Conservation (phyloP, 2,888 invertebrate genomes). For the Cryptops parisi region DNA sequence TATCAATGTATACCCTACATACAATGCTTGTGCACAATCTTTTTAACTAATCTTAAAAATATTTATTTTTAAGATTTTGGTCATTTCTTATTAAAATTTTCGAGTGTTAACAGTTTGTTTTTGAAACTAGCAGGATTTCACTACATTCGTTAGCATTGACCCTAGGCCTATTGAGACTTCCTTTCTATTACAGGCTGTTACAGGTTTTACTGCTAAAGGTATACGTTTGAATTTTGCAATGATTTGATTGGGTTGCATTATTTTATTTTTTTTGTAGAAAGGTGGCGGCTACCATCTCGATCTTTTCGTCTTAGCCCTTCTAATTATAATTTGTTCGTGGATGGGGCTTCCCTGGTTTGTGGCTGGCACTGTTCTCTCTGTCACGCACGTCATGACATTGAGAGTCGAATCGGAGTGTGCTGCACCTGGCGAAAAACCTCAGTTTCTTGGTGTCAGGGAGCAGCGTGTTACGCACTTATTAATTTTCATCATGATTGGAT, state of each 20-base stretch:
- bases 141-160: too few relatives aligned
- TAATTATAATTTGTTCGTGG: slow-evolving; percentile 76
- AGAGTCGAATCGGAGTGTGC: slow-evolving; percentile 91
- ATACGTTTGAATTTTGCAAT: too few relatives aligned
- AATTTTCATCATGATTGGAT: slow-evolving; percentile 85
- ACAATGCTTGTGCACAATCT: too few relatives aligned
- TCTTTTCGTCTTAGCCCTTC: slow-evolving; percentile 68
- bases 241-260: neutral
- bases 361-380: slow-evolving; percentile 92
- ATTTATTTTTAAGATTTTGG: too few relatives aligned
- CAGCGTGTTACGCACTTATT: slow-evolving; percentile 84
- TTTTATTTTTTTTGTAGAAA: slow-evolving; percentile 42
- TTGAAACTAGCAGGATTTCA: too few relatives aligned
- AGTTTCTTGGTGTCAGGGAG: slow-evolving; percentile 83
- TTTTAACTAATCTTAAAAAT: too few relatives aligned
- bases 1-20: too few relatives aligned
- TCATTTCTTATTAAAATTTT: too few relatives aligned
- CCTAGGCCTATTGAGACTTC: too few relatives aligned
- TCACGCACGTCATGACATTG: slow-evolving; percentile 92
- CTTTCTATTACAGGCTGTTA: too few relatives aligned
- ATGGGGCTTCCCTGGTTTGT: slow-evolving; percentile 95
- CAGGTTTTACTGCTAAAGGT: too few relatives aligned
- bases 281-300: slow-evolving; percentile 95
- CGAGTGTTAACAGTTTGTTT: too few relatives aligned
- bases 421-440: slow-evolving; percentile 93